Percentiles rank a stretch among this genome's conserved stretches.
Evolutionary conservation across 1,140 invertebrate species (phyloP).

Genomic region (Helicoverpa armigera): DNA sequence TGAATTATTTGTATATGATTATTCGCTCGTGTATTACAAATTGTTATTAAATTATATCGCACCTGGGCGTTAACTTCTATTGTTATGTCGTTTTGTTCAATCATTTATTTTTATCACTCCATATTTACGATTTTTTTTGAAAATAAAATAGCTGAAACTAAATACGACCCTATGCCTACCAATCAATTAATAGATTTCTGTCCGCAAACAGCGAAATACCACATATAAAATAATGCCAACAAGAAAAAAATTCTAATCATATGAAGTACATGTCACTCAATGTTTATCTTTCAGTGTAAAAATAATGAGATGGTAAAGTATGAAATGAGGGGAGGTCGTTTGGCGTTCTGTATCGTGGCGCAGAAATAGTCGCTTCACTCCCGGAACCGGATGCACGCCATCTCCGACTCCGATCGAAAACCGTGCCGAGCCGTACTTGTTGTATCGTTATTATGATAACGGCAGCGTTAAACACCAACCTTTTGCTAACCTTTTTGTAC

Average conservation of each 20-base stretch:
- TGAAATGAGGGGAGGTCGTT: constrained; percentile 51
- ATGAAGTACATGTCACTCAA: constrained; percentile 38
- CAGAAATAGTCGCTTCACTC: constrained; percentile 49
- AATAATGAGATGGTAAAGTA: constrained; percentile 54
- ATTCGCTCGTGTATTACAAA: neutral
- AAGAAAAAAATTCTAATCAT: constrained; percentile 12
- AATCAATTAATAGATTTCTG: too few relatives aligned
- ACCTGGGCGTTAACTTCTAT: constrained; percentile 18
- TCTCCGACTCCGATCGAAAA: constrained; percentile 55
- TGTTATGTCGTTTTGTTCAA: constrained; percentile 7
- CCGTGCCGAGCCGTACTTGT: constrained; percentile 32
- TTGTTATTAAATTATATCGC: constrained; percentile 26
- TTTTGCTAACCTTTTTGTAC: constrained; percentile 24
- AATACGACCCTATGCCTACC: too few relatives aligned
- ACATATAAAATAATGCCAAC: constrained; percentile 7
- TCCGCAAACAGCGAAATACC: neutral
- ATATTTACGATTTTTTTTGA: neutral
- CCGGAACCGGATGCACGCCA: constrained; percentile 58
- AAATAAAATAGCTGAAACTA: too few relatives aligned
- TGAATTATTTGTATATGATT: constrained; percentile 27
- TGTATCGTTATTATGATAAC: constrained; percentile 48
- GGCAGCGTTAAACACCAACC: constrained; percentile 25
- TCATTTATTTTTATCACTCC: neutral
- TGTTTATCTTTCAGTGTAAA: constrained; percentile 47
- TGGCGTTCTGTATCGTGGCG: constrained; percentile 30